Conservation (phyloP, 23 tunicate species). For the Oikopleura dioica region DNA sequence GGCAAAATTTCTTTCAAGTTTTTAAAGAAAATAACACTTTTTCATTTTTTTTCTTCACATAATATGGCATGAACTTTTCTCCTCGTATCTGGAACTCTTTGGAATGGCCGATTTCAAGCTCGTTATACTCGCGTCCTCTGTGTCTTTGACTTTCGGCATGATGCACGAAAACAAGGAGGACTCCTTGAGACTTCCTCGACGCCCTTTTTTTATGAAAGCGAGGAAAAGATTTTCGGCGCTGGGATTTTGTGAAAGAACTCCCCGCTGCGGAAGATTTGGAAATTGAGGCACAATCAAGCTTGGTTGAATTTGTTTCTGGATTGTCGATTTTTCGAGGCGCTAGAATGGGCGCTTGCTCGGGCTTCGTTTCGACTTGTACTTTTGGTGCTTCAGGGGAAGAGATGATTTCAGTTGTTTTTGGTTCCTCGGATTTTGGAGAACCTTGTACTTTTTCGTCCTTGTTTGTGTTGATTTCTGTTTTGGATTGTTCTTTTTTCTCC, state of each 20-base stretch:
- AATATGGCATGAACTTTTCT: not conserved
- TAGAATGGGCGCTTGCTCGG: too few relatives aligned
- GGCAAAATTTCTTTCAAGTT: too few relatives aligned
- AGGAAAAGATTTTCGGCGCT: not conserved
- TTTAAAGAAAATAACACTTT: too few relatives aligned
- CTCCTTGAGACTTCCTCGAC: not conserved
- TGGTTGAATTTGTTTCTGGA: not conserved
- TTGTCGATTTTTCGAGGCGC: too few relatives aligned
- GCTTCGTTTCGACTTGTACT: too few relatives aligned
- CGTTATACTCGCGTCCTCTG: slow-evolving; percentile 1
- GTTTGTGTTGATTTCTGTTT: too few relatives aligned
- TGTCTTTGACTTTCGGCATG: not conserved
- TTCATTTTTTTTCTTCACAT: not conserved
- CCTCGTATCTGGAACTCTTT: not conserved
- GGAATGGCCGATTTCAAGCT: not conserved
- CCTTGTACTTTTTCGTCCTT: too few relatives aligned
- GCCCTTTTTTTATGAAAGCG: not conserved
- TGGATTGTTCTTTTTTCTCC: too few relatives aligned
- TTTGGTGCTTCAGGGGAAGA: too few relatives aligned
- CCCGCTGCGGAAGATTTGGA: not conserved
- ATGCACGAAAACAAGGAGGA: not conserved
- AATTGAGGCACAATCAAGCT: too few relatives aligned
- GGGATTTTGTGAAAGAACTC: not conserved
- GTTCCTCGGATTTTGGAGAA: too few relatives aligned
- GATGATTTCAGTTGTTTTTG: too few relatives aligned